phyloP scores from a whole-genome alignment of 1,140 invertebrate species.

The Bradynema listronoti region DNA sequence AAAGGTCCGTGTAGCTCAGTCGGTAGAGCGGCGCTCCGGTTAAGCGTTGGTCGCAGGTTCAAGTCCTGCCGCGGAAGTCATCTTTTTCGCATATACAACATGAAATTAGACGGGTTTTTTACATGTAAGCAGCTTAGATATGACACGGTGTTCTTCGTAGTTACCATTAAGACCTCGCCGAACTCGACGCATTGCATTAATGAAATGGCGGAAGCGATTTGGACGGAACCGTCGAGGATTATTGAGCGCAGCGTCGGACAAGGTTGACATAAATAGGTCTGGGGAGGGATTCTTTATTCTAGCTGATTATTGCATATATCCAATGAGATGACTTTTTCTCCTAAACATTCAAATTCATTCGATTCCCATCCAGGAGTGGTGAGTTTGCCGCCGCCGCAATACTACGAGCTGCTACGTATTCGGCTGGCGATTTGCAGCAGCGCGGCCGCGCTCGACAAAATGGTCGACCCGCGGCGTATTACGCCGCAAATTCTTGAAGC shows the following conservation, averaged over 20 bases:
- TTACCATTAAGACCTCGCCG: neutral
- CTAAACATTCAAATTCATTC: neutral
- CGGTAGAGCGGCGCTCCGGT: too few species aligned
- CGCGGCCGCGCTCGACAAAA: neutral
- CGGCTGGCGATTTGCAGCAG: conserved; percentile 7
- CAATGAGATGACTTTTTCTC: neutral
- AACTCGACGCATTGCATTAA: conserved; percentile 11
- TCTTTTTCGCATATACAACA: too few species aligned
- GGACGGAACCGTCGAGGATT: conserved; percentile 23
- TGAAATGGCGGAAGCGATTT: conserved; percentile 30
- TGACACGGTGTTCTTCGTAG: conserved; percentile 33
- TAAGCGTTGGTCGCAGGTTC: too few species aligned
- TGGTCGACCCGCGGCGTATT: conserved; percentile 17
- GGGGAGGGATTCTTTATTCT: too few species aligned
- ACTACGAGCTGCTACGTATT: conserved; percentile 24
- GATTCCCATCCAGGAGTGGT: conserved; percentile 11
- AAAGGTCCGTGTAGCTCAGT: too few species aligned
- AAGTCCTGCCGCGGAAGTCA: too few species aligned
- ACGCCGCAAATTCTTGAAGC: conserved; percentile 14
- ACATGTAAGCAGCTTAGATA: conserved; percentile 20
- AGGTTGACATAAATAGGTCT: conserved; percentile 18
- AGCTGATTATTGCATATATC: too few species aligned
- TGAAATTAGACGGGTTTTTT: too few species aligned
- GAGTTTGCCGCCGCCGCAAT: conserved; percentile 33
- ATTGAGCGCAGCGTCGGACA: conserved; percentile 19